Base-by-base conservation (phyloP, 2,113 vertebrate species). In the Litocranius walleri region DNA sequence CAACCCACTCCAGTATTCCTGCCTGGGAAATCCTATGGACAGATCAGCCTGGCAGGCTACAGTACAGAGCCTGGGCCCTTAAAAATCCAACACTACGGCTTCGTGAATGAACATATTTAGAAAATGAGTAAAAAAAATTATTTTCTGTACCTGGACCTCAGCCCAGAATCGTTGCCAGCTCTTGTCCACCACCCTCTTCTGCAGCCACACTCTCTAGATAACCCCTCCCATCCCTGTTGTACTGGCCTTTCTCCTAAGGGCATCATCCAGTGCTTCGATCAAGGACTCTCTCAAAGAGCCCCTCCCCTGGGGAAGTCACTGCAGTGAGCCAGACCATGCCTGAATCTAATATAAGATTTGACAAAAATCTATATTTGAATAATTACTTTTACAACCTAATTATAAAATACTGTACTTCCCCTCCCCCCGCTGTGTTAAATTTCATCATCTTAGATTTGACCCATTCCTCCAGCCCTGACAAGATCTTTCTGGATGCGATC, bases 301-400 rank as follows among this genome's bases (percentile, higher is more conserved):
- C 30, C 19, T 87, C 21, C 62, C 7, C 56, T 30, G 27, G 56
- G 83, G 83, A 61, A 59, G 56, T 30, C 89, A 48, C 71, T 56
- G 16, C 21, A 62, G 54, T 93, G 82, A 86, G 59, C 78, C 14
- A 77, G 84, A 71, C 52, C 54, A 54, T 54, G 27, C 50, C 57
- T 43, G 40, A 91, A 56, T 81, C 67, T 78, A 52, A 92, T 74
- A 85, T 61, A 45, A 94, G 80, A 59, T 36, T 50, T 90, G 77
- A 85, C 78, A 96, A 40, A 90, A 92, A 86, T 40, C 43, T 90
- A 3, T 50, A 95, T 94, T 94, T 90, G 93, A 97, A 95, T 97
- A 93, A 94, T 97, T 67, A 57, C 87, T 93, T 95, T 96, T 45
- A 87, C 96, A 93, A 93, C 61, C 40, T 95, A 96, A 97, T 97